Evolutionary conservation across 2,113 vertebrate genomes (phyloP), one percentile per base, ranked within the genome.

Genomic region (Syngnathoides biaculeatus): DNA sequence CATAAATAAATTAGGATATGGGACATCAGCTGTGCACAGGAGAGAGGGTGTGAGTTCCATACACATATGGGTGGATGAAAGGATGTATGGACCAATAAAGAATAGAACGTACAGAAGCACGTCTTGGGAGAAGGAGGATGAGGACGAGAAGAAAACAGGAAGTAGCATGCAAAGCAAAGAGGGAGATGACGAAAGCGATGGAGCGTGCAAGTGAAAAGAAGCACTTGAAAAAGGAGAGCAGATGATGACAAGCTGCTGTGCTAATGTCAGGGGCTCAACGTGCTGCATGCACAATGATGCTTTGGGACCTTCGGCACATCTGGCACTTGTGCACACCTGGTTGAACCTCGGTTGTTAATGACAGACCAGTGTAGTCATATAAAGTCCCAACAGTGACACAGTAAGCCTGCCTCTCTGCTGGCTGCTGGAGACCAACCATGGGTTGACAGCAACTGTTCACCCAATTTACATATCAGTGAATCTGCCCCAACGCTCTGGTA

Each of bases 1-100:
- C 88, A 88, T 88, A 75, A 89, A 90, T 90, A 89, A 91, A 89
- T 75, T 77, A 89, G 71, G 73, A 77, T 69, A 67, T 79, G 82
- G 87, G 72, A 81, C 80, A 75, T 71, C 82, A 86, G 86, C 83
- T 85, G 79, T 82, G 84, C 79, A 71, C 19, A 39, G 58, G 59
- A 0, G 73, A 69, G 68, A 68, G 64, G n/a, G n/a, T n/a, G n/a
- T 6, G 56, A 59, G 74, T 68, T 26, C 74, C 60, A 71, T 63
- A 55, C 61, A 73, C 27, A 47, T 67, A 77, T 42, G 39, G 27
- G 71, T 72, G 72, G 65, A 71, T 64, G 71, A 66, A 73, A 62
- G 73, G 64, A 52, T 30, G 57, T 40, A 77, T 43, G 60, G 67
- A 40, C 30, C 26, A 66, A 72, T 66, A 47, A 68, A 78, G 42